A percentile compares a stretch with the other conserved stretches of the same genome.
Conservation (phyloP, 2,113 vertebrate genomes). For the Sylvietta virens region DNA sequence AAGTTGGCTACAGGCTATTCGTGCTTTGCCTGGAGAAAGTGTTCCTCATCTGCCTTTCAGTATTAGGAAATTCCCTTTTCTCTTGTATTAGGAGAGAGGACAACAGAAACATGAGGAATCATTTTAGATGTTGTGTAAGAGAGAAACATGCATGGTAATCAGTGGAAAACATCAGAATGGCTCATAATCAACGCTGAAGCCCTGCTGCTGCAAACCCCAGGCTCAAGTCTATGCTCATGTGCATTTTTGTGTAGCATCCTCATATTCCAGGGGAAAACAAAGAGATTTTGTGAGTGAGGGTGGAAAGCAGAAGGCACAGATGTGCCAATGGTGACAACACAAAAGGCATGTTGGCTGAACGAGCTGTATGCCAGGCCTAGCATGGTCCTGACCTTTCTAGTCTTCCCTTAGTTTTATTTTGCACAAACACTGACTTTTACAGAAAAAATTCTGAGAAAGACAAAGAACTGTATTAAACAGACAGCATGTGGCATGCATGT, state of each 20-base stretch:
- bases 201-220: neutral
- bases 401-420: neutral
- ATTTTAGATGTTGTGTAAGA: neutral
- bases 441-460: neutral
- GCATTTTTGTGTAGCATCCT: neutral
- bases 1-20: neutral
- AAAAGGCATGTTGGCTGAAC: neutral
- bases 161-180: neutral
- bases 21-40: neutral
- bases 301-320: neutral
- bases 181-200: neutral
- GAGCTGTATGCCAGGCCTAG: neutral
- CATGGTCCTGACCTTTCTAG: neutral
- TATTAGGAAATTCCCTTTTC: neutral
- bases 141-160: neutral
- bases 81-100: neutral
- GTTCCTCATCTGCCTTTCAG: conserved; percentile 20
- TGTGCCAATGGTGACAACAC: neutral
- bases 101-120: neutral
- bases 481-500: neutral
- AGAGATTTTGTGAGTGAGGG: neutral
- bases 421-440: neutral
- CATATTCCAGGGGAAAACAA: neutral
- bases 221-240: neutral
- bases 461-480: neutral